A percentile compares a stretch with the other conserved stretches of the same genome.
Conservation (phyloP, 2,113 vertebrate species). For the Trogon surrucura region DNA sequence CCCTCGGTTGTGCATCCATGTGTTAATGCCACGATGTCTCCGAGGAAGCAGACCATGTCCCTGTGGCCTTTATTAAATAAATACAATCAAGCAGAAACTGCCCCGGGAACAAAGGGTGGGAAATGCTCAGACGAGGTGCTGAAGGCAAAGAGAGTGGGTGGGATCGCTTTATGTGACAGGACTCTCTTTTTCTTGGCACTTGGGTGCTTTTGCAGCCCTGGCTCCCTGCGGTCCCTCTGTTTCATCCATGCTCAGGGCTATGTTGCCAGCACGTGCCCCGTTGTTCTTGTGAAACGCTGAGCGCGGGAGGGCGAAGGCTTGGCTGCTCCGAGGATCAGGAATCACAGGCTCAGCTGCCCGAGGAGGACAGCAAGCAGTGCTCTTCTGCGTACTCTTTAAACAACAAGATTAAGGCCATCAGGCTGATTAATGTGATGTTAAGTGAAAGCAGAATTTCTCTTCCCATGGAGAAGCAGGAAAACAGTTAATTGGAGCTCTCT, state of each 20-base stretch:
- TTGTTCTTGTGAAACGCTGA: background rate
- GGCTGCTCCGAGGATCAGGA: background rate
- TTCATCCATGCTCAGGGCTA: background rate
- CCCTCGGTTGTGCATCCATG: background rate
- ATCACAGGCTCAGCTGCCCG: background rate
- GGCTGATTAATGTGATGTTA: slow-evolving; percentile 48
- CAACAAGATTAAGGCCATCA: slow-evolving; percentile 23
- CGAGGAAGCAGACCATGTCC: background rate
- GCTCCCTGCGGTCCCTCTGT: background rate
- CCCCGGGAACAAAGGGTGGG: background rate
- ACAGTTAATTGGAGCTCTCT: slow-evolving; percentile 23
- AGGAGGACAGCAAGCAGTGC: slow-evolving; percentile 7
- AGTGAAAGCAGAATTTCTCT: slow-evolving; percentile 50
- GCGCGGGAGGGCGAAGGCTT: background rate
- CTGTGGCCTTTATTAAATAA: background rate
- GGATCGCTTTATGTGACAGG: background rate
- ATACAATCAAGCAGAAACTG: background rate
- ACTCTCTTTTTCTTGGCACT: background rate
- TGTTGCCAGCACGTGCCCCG: fast-evolving
- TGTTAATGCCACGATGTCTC: background rate
- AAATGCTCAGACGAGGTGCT: background rate
- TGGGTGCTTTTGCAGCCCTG: background rate
- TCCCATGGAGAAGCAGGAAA: slow-evolving; percentile 4
- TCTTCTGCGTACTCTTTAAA: background rate
- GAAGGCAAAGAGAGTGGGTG: background rate